Conservation (phyloP, 1,140 invertebrate species). For the Drosophila tsacasi region DNA sequence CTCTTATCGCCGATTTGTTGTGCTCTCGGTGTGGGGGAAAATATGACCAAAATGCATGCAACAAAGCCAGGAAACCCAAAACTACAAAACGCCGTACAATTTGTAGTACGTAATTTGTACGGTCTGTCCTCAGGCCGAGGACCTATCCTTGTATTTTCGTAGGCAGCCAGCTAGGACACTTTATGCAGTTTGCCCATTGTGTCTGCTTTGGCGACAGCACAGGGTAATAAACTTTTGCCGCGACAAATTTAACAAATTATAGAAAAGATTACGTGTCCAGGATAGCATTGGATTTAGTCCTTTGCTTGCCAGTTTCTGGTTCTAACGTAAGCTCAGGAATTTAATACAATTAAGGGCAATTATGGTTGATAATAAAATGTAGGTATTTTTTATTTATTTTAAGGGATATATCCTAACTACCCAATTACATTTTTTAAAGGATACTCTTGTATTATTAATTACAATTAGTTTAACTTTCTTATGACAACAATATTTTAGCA, state of each 20-base stretch:
- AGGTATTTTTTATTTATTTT: neutral
- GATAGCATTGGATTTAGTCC: constrained; percentile 18
- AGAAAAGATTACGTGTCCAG: constrained; percentile 78
- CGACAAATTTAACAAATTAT: constrained; percentile 83
- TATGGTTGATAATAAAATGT: constrained; percentile 22
- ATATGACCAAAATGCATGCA: constrained; percentile 75
- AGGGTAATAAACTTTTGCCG: constrained; percentile 80
- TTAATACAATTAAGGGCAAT: constrained; percentile 76
- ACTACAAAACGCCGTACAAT: constrained; percentile 53
- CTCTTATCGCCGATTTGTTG: constrained; percentile 72
- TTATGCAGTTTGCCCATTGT: constrained; percentile 75
- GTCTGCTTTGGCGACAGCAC: constrained; percentile 65
- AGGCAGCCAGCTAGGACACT: constrained; percentile 62
- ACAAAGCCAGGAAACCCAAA: constrained; percentile 24
- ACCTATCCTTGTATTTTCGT: constrained; percentile 6
- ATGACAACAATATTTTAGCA: neutral
- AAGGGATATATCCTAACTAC: neutral
- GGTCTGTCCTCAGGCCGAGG: constrained; percentile 12
- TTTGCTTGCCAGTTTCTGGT: neutral
- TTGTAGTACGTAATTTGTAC: constrained; percentile 78
- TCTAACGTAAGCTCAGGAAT: constrained; percentile 13
- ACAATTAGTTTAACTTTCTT: neutral
- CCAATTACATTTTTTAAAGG: too few relatives aligned
- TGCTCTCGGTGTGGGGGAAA: constrained; percentile 22
- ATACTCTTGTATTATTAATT: too few relatives aligned